These are phyloP conservation scores for Erynnis tages DNA, from an alignment of 2,888 invertebrate genomes.

Conservation along the genomic window DNA sequence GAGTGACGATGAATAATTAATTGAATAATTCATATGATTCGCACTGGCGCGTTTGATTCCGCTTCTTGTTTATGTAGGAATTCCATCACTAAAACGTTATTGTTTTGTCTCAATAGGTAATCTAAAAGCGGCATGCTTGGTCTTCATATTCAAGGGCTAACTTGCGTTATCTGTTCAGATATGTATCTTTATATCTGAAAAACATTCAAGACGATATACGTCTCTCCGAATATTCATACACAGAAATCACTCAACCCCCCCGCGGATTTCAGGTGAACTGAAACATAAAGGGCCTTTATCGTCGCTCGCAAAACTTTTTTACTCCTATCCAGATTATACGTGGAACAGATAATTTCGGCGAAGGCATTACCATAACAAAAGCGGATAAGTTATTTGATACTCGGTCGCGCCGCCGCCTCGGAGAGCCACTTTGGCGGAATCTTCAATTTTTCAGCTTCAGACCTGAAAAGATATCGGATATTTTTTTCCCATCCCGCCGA, in stretches of 20 bases:
- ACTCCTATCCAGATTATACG: constrained; percentile 58
- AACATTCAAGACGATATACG: background rate
- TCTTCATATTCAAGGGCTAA: no score
- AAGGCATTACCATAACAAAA: constrained; percentile 74
- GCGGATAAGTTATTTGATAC: constrained; percentile 72
- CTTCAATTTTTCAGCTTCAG: constrained; percentile 61
- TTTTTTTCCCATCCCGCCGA: constrained; percentile 40
- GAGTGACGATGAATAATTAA: no score
- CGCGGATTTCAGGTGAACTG: constrained; percentile 31
- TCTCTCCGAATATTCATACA: constrained; percentile 1
- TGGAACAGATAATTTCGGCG: constrained; percentile 61
- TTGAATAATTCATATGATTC: no score
- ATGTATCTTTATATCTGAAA: no score
- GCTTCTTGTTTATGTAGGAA: no score
- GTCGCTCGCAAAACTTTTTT: constrained; percentile 44
- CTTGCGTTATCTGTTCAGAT: no score
- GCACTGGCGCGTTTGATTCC: no score
- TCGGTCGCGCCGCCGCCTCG: constrained; percentile 37
- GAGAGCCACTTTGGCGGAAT: constrained; percentile 38
- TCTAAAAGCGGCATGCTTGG: no score
- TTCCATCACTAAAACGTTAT: no score
- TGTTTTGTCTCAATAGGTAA: no score
- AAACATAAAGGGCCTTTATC: constrained; percentile 28
- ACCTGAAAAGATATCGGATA: constrained; percentile 51
- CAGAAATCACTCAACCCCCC: constrained; percentile 14